These are phyloP conservation scores for Aix galericulata DNA, from an alignment of 2,113 vertebrate genomes.

Conservation along the genomic window DNA sequence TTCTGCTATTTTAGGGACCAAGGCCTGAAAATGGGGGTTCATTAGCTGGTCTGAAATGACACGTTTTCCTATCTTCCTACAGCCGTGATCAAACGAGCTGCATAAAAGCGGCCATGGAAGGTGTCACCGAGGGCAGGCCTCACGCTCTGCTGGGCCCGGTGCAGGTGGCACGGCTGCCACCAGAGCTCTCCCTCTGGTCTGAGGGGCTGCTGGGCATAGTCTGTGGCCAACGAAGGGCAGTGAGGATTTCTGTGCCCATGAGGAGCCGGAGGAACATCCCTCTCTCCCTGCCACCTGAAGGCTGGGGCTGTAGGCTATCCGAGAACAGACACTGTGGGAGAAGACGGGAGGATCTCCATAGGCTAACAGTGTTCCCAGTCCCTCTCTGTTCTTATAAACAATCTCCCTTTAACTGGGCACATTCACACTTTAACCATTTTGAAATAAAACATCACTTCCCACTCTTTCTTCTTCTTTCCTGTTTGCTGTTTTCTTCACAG, in stretches of 20 bases:
- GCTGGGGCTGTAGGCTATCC: not conserved
- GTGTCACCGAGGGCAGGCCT: fast-evolving
- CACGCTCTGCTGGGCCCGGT: not conserved
- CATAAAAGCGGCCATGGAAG: not conserved
- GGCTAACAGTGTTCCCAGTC: not conserved
- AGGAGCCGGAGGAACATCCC: not conserved
- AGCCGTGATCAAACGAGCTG: not conserved
- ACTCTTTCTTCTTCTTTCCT: not conserved
- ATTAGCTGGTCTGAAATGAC: constrained; percentile 25
- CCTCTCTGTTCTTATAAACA: not conserved
- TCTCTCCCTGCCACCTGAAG: not conserved
- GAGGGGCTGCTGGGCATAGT: not conserved
- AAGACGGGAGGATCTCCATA: not conserved
- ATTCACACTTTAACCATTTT: not conserved
- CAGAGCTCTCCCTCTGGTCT: not conserved
- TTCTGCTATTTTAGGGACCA: constrained; percentile 40
- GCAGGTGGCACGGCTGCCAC: not conserved
- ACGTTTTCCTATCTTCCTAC: not conserved
- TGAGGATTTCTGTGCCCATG: not conserved
- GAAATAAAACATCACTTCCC: constrained; percentile 6
- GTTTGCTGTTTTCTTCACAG: not conserved
- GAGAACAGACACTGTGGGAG: not conserved
- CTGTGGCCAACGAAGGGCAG: not conserved
- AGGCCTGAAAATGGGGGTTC: constrained; percentile 21
- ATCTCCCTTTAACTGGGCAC: not conserved